Evolutionary conservation across 2,113 vertebrate species (phyloP).

Genomic region (Andinoacara biseriatus): DNA sequence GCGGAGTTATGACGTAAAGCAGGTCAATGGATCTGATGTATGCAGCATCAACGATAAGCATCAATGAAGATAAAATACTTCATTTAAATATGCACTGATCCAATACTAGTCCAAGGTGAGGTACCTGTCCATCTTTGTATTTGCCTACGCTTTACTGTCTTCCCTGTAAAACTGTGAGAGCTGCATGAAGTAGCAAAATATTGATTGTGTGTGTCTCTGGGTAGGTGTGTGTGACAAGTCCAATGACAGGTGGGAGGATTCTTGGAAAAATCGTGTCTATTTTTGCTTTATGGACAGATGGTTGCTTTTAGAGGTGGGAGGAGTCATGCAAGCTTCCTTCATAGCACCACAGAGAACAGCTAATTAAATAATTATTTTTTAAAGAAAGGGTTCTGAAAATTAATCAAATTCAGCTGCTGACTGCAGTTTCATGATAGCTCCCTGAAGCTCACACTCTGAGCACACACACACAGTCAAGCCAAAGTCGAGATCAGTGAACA

Average conservation of each 20-base stretch:
- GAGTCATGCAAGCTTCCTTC: conserved; percentile 11
- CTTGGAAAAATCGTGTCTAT: neutral
- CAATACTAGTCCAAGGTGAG: no score
- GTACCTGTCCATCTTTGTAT: no score
- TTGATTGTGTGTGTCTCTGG: no score
- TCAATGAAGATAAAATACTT: conserved; percentile 32
- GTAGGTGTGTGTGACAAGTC: no score
- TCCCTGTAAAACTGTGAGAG: no score
- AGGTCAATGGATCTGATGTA: conserved; percentile 43
- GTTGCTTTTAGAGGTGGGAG: conserved; percentile 60
- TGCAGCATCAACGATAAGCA: conserved; percentile 35
- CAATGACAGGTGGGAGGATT: no score
- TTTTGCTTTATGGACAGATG: conserved; percentile 66
- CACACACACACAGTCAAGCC: neutral
- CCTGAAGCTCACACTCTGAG: neutral
- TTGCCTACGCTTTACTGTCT: no score
- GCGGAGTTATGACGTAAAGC: conserved; percentile 43
- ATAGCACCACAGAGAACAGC: conserved; percentile 1
- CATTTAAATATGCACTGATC: conserved; percentile 26
- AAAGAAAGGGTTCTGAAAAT: neutral
- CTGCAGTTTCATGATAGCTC: neutral
- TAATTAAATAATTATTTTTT: conserved; percentile 3
- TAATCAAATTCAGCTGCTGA: conserved; percentile 35
- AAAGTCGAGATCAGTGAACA: neutral
- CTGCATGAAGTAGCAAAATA: no score